Conservation (phyloP, 2,888 invertebrate genomes). For the Atrina japonica region DNA sequence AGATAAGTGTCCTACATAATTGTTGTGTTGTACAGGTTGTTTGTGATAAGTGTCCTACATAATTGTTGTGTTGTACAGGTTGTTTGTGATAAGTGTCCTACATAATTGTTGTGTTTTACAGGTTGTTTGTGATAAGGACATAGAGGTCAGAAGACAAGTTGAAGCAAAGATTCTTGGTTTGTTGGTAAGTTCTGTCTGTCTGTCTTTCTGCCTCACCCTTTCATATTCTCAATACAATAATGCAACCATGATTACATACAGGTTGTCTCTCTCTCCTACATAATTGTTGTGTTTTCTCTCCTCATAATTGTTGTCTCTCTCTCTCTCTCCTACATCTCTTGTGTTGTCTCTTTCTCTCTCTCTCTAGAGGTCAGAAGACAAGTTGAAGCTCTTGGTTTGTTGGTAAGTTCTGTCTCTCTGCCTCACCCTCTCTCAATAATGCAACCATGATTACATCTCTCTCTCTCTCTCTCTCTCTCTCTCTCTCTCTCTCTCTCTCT, state of each 20-base stretch:
- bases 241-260: no score
- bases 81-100: no score
- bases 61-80: no score
- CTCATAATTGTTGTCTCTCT: constrained; percentile 32
- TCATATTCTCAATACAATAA: neutral
- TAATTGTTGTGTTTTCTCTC: no score
- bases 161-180: constrained; percentile 89
- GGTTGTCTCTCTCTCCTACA: no score
- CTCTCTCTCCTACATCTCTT: constrained; percentile 41
- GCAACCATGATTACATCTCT: no score
- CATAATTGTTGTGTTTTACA: constrained; percentile 47
- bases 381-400: constrained; percentile 87
- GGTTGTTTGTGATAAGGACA: constrained; percentile 84
- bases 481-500: neutral
- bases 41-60: no score
- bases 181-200: constrained; percentile 83
- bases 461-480: no score
- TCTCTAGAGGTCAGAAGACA: constrained; percentile 81
- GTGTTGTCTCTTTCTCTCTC: constrained; percentile 83
- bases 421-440: constrained; percentile 54
- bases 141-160: constrained; percentile 82
- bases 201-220: constrained; percentile 67
- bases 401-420: constrained; percentile 84
- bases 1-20: no score
- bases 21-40: no score